Evolutionary conservation across 35 echinoderm and acorn worm species (phyloP), one percentile per base, ranked within the genome.

Genomic region (Acanthaster planci): DNA sequence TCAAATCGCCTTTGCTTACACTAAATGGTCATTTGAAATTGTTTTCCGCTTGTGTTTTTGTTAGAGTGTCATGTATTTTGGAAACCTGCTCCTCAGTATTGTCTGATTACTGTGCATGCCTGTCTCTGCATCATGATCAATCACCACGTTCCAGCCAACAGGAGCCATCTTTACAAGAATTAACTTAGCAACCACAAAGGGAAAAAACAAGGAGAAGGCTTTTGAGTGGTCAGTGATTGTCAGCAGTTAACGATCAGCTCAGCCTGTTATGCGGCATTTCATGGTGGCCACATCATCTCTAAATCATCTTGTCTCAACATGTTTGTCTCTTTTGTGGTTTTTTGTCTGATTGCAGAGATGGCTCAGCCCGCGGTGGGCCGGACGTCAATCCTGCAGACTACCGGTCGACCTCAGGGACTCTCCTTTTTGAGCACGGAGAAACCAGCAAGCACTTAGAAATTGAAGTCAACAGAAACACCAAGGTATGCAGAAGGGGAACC

Each of bases 371-470:
- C 22, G 95, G 95, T 36, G 88, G 86, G 44, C 31, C 75, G 1
- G 77, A 58, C 15, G 17, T 88, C 0, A 57, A 84, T 18, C 58
- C 76, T 38, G 87, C 57, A 14, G 95, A 98, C 77, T 98, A 91
- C 77, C 84, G 80, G 67, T 37, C 85, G 37, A 59, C 78, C 19
- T 84, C 88, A 37, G 91, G 88, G 14, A 92, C 92, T 5, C 76
- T 98, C 36, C 91, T 85, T 80, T 98, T 98, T 64, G 93, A 98
- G 51, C 95, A 98, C 77, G 80, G 90, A 37, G 95, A 98, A 80
- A 94, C 86, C 30, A 77, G 29, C 39, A 90, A 98, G 51, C 67
- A 85, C 6, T 75, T 98, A 1, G 85, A 82, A 23, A 42, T 93
- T 30, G 80, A 93, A 40, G 40, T 94, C 50, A 90, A 93, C 54